Evolutionary conservation across 2,888 invertebrate species (phyloP).

Genomic region (Callyntrura sp.): DNA sequence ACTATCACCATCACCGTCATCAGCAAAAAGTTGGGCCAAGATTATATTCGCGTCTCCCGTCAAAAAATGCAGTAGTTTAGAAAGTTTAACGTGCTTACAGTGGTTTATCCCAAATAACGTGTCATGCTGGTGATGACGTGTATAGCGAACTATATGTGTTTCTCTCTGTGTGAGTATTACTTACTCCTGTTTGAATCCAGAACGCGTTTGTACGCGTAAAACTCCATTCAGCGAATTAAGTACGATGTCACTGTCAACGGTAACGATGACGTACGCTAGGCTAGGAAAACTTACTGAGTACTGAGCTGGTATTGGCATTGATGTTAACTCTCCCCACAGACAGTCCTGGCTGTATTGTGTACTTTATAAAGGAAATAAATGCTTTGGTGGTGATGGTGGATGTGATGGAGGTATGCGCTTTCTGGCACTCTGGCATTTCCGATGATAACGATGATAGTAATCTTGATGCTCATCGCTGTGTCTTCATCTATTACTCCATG

Average conservation of each 20-base stretch:
- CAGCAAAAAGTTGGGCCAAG: conserved; percentile 13
- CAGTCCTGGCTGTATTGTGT: too few species aligned
- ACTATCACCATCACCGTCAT: background rate
- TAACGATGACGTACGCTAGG: background rate
- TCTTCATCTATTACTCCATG: conserved; percentile 50
- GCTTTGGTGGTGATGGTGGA: background rate
- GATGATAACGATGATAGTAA: conserved; percentile 43
- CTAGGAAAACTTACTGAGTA: background rate
- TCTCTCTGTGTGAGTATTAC: too few species aligned
- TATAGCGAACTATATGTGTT: background rate
- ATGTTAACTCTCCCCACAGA: background rate
- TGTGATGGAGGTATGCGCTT: background rate
- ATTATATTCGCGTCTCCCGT: background rate
- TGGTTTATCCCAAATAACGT: background rate
- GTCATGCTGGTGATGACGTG: background rate
- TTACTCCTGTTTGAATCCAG: background rate
- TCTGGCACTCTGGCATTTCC: background rate
- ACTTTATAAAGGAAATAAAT: too few species aligned
- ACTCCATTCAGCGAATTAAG: conserved; percentile 38
- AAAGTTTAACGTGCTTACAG: background rate
- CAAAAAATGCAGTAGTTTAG: background rate
- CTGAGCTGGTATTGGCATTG: background rate
- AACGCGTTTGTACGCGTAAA: background rate
- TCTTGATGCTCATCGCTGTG: conserved; percentile 51
- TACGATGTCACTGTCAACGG: background rate